Evolutionary conservation across 1,140 invertebrate genomes (phyloP).

Genomic region (Bathynomus jamesi): DNA sequence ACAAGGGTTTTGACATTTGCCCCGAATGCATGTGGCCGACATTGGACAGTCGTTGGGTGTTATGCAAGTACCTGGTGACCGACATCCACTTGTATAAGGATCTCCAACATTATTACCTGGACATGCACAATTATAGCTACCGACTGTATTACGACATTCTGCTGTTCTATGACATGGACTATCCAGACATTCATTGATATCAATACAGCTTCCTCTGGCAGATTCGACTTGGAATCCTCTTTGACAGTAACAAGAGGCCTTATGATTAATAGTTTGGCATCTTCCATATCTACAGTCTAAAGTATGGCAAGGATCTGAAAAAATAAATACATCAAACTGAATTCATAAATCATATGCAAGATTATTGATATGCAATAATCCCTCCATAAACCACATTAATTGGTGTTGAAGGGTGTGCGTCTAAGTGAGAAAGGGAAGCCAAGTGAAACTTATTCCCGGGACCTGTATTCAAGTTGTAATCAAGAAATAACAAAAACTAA

Average conservation of each 20-base stretch:
- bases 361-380: no score
- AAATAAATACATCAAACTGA: constrained; percentile 2
- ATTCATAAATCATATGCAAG: no score
- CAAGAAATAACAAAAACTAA: no score
- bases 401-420: no score
- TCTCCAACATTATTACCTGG: constrained; percentile 60
- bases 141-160: constrained; percentile 56
- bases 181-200: constrained; percentile 53
- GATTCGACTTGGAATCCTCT: constrained; percentile 39
- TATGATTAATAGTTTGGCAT: constrained; percentile 42
- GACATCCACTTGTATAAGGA: constrained; percentile 61
- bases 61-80: constrained; percentile 68
- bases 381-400: no score
- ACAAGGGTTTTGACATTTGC: constrained; percentile 73
- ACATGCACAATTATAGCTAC: constrained; percentile 39
- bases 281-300: constrained; percentile 42
- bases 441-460: no score
- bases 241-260: constrained; percentile 41
- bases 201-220: constrained; percentile 65
- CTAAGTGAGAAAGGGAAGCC: no score
- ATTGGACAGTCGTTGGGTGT: constrained; percentile 68
- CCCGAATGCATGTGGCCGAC: constrained; percentile 64
- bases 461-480: no score
- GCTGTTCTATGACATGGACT: constrained; percentile 75
- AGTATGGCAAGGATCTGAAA: constrained; percentile 40